phyloP scores from a whole-genome alignment of 2,113 vertebrate genomes.

The Ivindomyrus marchei region DNA sequence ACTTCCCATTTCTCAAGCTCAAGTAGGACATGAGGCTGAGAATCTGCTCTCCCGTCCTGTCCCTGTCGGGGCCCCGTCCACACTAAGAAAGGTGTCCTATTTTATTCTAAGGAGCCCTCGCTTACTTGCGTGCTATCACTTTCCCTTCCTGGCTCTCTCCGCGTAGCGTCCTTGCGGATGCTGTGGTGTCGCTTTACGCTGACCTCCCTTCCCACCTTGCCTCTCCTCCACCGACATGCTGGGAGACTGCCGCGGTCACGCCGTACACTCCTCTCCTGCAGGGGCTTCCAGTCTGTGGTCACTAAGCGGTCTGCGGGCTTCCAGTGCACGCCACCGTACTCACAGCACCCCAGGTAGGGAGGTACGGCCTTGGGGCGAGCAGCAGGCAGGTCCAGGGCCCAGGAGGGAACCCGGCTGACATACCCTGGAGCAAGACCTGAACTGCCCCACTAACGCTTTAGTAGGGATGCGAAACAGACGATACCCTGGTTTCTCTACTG shows the following conservation, averaged over 20 bases:
- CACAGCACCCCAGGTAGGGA: neutral
- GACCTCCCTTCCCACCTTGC: neutral
- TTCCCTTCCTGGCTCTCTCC: neutral
- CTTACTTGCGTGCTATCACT: neutral
- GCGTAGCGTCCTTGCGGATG: neutral
- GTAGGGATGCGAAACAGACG: neutral
- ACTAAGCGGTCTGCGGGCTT: neutral
- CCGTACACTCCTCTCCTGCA: neutral
- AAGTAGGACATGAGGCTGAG: conserved; percentile 1
- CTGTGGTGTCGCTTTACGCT: neutral
- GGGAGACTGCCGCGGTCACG: neutral
- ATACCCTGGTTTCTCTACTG: neutral
- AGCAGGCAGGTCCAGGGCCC: neutral
- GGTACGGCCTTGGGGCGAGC: neutral
- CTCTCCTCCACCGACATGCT: neutral
- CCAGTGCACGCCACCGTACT: neutral
- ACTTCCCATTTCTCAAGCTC: neutral
- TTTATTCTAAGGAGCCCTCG: neutral
- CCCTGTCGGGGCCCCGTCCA: neutral
- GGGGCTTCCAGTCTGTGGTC: neutral
- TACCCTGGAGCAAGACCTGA: neutral
- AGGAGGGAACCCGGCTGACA: neutral
- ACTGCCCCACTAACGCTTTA: neutral
- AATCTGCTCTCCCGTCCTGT: neutral
- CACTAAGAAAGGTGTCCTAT: neutral